phyloP scores from a whole-genome alignment of 2,113 vertebrate species.

The Dicentrarchus labrax region DNA sequence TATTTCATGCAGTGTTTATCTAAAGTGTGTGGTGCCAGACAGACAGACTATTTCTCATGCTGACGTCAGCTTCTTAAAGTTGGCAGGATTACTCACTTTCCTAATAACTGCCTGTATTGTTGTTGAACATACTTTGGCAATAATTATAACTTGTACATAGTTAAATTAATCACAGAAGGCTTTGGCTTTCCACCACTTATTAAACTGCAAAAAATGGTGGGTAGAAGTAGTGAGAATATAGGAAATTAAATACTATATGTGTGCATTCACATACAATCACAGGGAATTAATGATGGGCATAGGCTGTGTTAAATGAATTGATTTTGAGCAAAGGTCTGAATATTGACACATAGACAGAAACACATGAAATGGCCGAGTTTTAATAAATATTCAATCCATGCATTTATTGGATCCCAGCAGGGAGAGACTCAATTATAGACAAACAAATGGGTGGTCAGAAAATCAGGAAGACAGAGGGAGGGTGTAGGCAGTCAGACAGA shows the following conservation, averaged over 20 bases:
- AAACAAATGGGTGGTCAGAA: slow-evolving; percentile 30
- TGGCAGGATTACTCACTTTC: not conserved
- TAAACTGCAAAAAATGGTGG: not conserved
- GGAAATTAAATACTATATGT: not conserved
- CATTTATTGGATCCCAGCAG: no score
- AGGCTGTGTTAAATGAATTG: not conserved
- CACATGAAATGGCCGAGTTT: no score
- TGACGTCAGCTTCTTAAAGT: not conserved
- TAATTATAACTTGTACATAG: not conserved
- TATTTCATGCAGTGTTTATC: not conserved
- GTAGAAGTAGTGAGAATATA: not conserved
- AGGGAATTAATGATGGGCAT: not conserved
- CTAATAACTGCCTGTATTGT: not conserved
- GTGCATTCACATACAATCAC: not conserved
- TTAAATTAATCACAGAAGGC: not conserved
- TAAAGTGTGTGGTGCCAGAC: not conserved
- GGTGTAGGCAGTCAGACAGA: slow-evolving; percentile 24
- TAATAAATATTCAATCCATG: no score
- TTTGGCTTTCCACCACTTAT: not conserved
- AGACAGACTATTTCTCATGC: not conserved
- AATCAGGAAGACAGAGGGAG: slow-evolving; percentile 16
- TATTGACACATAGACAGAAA: not conserved
- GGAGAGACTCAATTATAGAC: slow-evolving; percentile 7
- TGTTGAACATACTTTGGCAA: not conserved
- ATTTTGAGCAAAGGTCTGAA: not conserved